Base-by-base conservation (phyloP, 1,140 invertebrate species). In the Eumeta japonica region DNA sequence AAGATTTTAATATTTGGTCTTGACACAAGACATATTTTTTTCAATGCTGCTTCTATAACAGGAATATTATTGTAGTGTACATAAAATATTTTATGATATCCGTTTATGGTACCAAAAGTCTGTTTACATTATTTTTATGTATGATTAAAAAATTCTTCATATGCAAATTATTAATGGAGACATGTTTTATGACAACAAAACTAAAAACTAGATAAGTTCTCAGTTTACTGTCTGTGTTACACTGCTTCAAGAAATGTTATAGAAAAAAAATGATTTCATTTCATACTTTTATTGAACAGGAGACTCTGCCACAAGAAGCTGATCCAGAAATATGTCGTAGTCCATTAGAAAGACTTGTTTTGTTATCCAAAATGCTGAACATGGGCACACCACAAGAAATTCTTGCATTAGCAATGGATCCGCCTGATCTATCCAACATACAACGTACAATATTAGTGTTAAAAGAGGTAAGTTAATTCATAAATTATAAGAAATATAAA, bases 401-500 rank as follows among this genome's bases (percentile, higher is more conserved):
- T 5, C 71, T 98, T 0, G 90, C 87, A 0, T 62, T 92, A 1
- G 88, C 92, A 0, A 76, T 98, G 51, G 87, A 92, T 58, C 92
- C 93, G 14, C 96, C 96, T 0, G 84, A 90, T 62, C 66, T 94
- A 9, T 77, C 76, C 5, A 90, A 93, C 53, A 88, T 98, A 42
- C 79, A 85, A 30, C 76, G 81, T 10, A 93, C 93, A 1, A 79
- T 97, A 35, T 72, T 94, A 4, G 65, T 83, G 19, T 72, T 98
- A 0, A 97, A 97, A 79, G 91, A 96, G 79, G 83, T 89, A 64
- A 48, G 38, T 27, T 10, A 12, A 4, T 4, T 35, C n/a, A 35
- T 37, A 20, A 20, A 3, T 37, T 27, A 3, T 5, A 31, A 15
- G 9, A 5, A 4, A 11, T 15, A n/a, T 11, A 39, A 7, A 16